A percentile compares a stretch with the other conserved stretches of the same genome.
Evolutionary conservation across 2,113 vertebrate species (phyloP).

Genomic region (Lanius collurio): DNA sequence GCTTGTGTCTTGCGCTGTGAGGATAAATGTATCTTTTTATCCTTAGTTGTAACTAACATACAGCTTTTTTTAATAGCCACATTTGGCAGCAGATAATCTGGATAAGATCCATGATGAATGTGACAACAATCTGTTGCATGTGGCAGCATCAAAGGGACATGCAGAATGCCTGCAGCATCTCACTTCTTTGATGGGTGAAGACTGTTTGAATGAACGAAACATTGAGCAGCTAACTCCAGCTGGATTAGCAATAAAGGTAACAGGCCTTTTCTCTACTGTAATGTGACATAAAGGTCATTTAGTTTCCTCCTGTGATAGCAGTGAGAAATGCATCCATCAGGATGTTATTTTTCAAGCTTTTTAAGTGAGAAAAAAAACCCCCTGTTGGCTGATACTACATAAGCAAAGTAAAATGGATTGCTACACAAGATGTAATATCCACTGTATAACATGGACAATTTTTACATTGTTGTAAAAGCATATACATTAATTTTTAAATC

Average conservation of each 20-base stretch:
- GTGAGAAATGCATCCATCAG: not conserved
- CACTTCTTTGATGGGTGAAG: slow-evolving; percentile 96
- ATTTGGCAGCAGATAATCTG: slow-evolving; percentile 93
- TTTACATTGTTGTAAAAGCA: not conserved
- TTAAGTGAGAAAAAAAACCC: not conserved
- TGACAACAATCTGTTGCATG: slow-evolving; percentile 92
- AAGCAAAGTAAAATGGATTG: not conserved
- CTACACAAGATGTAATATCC: not conserved
- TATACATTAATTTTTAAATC: not conserved
- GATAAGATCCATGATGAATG: slow-evolving; percentile 92
- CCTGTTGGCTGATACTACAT: not conserved
- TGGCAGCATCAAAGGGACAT: slow-evolving; percentile 90
- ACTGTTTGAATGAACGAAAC: slow-evolving; percentile 93
- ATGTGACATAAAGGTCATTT: not conserved
- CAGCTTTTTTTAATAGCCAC: slow-evolving; percentile 77
- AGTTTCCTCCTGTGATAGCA: not conserved
- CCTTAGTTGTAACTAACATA: not conserved
- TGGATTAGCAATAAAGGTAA: slow-evolving; percentile 94
- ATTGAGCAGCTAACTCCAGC: slow-evolving; percentile 89
- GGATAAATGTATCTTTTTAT: not conserved
- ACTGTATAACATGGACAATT: not conserved
- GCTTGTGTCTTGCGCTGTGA: not conserved
- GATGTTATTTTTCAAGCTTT: not conserved
- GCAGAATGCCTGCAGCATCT: slow-evolving; percentile 95
- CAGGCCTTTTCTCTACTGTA: not conserved